Percentiles rank a stretch among this genome's conserved stretches.
These are phyloP conservation scores for Epinephelus coioides DNA, from an alignment of 2,797 vertebrate species.

Conservation along the genomic window DNA sequence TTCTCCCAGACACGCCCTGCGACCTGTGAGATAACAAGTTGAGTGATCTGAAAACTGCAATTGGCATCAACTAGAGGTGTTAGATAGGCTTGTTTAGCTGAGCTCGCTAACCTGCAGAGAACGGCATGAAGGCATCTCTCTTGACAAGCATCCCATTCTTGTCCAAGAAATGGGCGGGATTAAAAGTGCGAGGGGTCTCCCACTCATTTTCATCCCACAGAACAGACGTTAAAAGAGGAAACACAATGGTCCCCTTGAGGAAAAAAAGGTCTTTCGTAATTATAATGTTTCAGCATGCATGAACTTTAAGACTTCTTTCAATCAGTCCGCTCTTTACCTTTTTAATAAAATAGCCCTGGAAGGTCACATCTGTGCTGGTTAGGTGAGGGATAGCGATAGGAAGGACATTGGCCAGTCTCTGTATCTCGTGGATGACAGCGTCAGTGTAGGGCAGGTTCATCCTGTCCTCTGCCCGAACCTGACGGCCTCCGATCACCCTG, in stretches of 20 bases:
- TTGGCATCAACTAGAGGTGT: too few relatives aligned
- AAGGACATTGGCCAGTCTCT: constrained; percentile 68
- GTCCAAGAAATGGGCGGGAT: constrained; percentile 78
- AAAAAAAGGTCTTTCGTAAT: neutral
- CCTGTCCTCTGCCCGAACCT: constrained; percentile 61
- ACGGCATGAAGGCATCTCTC: constrained; percentile 77
- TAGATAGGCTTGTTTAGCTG: too few relatives aligned
- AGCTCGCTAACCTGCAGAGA: constrained; percentile 72
- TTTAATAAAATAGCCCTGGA: constrained; percentile 79
- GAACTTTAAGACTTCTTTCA: too few relatives aligned
- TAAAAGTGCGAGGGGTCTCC: constrained; percentile 74
- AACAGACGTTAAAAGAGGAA: constrained; percentile 72
- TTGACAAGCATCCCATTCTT: constrained; percentile 66
- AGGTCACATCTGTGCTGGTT: constrained; percentile 73
- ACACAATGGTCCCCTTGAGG: constrained; percentile 69
- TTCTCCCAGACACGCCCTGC: constrained; percentile 64
- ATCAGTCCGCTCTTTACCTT: constrained; percentile 28
- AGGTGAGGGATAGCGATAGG: constrained; percentile 67
- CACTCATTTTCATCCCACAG: constrained; percentile 74
- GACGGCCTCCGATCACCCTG: constrained; percentile 64
- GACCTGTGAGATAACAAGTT: constrained; percentile 41
- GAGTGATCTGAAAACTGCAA: too few relatives aligned
- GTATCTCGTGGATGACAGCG: constrained; percentile 80
- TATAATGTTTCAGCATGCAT: neutral
- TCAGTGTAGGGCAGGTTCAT: constrained; percentile 75